Percentiles rank a stretch among this genome's conserved stretches.
Conservation (phyloP, 2,113 vertebrate species). For the Xiphorhynchus elegans region DNA sequence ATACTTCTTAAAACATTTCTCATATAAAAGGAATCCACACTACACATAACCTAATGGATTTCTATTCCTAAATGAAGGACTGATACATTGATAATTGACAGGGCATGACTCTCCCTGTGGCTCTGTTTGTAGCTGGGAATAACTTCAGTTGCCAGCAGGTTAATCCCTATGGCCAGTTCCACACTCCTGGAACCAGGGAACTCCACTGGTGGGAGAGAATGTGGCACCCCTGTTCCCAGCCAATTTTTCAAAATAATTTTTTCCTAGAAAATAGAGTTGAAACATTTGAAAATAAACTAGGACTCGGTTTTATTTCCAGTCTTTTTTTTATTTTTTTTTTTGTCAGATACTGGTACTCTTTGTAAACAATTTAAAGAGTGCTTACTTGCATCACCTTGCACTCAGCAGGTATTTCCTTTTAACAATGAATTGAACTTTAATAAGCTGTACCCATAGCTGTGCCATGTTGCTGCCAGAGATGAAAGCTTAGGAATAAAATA, state of each 20-base stretch:
- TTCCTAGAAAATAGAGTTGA: conserved; percentile 39
- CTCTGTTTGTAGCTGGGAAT: background rate
- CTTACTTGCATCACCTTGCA: conserved; percentile 51
- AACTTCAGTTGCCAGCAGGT: background rate
- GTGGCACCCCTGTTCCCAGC: background rate
- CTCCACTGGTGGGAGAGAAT: background rate
- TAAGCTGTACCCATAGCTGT: conserved; percentile 61
- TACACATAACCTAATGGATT: background rate
- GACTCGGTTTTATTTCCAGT: background rate
- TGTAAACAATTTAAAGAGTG: conserved; percentile 73
- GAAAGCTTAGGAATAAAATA: conserved; percentile 65
- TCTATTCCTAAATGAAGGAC: background rate
- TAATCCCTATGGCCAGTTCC: background rate
- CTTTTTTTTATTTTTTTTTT: background rate
- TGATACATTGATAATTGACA: background rate
- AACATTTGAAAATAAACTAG: conserved; percentile 43
- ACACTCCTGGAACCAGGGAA: background rate
- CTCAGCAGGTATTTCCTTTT: conserved; percentile 72
- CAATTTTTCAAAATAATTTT: background rate
- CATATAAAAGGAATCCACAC: background rate
- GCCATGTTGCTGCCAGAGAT: conserved; percentile 64
- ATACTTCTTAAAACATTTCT: background rate
- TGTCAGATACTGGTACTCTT: conserved; percentile 13
- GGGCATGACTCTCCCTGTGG: background rate
- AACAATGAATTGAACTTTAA: conserved; percentile 72